Conservation (phyloP, 2,888 invertebrate species). For the Ferrisia virgata region DNA sequence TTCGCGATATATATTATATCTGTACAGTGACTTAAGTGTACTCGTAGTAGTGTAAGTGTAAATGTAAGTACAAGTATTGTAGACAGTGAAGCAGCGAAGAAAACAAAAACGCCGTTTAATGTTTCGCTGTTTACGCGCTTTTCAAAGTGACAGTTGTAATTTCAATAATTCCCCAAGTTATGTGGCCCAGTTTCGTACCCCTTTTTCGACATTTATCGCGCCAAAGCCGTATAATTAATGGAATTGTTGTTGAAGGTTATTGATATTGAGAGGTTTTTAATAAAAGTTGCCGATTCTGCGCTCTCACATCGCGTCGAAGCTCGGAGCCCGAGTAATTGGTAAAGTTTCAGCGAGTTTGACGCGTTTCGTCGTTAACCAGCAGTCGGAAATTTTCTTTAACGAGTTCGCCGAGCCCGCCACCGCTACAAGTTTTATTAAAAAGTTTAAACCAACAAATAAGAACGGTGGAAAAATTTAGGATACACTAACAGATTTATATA, state of each 20-base stretch:
- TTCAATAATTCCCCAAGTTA: constrained; percentile 9
- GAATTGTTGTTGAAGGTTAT: constrained; percentile 17
- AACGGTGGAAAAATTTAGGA: background rate
- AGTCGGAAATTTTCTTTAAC: background rate
- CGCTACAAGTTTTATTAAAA: background rate
- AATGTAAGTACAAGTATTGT: no score
- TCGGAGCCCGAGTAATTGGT: background rate
- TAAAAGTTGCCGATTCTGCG: background rate
- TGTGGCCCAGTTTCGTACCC: background rate
- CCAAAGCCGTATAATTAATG: background rate
- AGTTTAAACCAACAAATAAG: background rate
- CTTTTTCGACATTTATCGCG: constrained; percentile 17
- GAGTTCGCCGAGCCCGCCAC: background rate
- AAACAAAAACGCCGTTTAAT: background rate
- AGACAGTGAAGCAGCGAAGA: background rate
- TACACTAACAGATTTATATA: background rate
- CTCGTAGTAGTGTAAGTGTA: background rate
- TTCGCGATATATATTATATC: no score
- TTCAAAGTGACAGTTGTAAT: constrained; percentile 32
- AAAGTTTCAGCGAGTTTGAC: background rate
- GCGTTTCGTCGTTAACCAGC: background rate
- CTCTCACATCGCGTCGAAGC: background rate
- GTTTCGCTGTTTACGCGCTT: background rate
- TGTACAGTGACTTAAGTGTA: background rate
- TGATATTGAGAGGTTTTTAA: constrained; percentile 9